Evolutionary conservation across 2,888 invertebrate species (phyloP).

Genomic region (Leptogaster cylindrica): DNA sequence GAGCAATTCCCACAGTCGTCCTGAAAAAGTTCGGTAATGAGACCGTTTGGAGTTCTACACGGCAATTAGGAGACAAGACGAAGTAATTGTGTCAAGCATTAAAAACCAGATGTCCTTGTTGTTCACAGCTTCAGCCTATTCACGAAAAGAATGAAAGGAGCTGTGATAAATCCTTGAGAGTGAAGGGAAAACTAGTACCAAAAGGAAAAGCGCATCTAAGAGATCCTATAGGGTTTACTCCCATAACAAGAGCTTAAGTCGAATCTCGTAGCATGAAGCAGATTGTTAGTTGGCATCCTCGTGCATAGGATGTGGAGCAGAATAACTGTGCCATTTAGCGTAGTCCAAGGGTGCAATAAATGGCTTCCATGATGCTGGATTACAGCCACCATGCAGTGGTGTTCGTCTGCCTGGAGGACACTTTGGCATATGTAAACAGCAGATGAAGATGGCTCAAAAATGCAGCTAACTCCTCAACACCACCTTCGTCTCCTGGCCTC

Average conservation of each 20-base stretch:
- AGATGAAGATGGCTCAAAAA: constrained; percentile 11
- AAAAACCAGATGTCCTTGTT: constrained; percentile 35
- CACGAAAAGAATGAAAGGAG: constrained; percentile 14
- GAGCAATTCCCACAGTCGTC: no score
- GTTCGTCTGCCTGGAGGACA: background rate
- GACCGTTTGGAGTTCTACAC: background rate
- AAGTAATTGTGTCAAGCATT: constrained; percentile 36
- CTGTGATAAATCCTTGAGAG: constrained; percentile 19
- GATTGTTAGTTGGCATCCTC: constrained; percentile 12
- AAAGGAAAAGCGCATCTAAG: constrained; percentile 32
- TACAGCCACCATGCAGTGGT: constrained; percentile 19
- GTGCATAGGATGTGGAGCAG: constrained; percentile 14
- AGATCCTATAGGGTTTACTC: constrained; percentile 10
- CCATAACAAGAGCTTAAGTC: constrained; percentile 18
- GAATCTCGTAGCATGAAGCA: constrained; percentile 20
- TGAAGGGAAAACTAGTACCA: constrained; percentile 1
- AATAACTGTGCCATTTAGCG: constrained; percentile 32
- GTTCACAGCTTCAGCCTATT: constrained; percentile 18
- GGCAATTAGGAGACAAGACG: constrained; percentile 15
- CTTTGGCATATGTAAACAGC: constrained; percentile 31
- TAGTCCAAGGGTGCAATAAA: constrained; percentile 17
- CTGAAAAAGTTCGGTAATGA: constrained; percentile 23
- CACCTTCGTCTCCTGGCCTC: background rate
- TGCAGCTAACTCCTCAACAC: background rate
- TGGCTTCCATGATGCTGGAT: constrained; percentile 14